Evolutionary conservation across 2,888 invertebrate species (phyloP).

Genomic region (Papilio elwesi): DNA sequence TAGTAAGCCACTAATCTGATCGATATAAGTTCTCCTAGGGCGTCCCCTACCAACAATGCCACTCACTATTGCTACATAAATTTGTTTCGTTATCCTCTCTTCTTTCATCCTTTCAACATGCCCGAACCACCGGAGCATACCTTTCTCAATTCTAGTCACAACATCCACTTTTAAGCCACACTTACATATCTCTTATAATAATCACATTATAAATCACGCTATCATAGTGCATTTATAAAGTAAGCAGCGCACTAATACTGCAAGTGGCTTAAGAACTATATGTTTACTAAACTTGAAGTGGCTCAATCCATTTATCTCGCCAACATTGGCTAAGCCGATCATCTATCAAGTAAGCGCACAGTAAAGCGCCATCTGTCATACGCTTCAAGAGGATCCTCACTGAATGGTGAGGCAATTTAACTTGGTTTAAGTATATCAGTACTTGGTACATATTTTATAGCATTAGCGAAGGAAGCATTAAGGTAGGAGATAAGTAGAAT

Average conservation of each 20-base stretch:
- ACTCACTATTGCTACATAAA: too few relatives aligned
- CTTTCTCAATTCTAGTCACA: too few relatives aligned
- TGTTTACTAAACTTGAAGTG: slow-evolving; percentile 16
- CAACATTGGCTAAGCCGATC: slow-evolving; percentile 36
- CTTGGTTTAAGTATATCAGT: slow-evolving; percentile 6
- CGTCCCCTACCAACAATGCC: too few relatives aligned
- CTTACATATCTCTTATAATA: too few relatives aligned
- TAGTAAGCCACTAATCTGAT: too few relatives aligned
- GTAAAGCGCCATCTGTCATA: slow-evolving; percentile 30
- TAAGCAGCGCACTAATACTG: neutral
- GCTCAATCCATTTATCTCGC: slow-evolving; percentile 33
- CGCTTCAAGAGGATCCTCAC: slow-evolving; percentile 3
- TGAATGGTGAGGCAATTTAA: slow-evolving; percentile 8
- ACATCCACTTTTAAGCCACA: too few relatives aligned
- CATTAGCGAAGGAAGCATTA: neutral
- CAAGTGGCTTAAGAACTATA: slow-evolving; percentile 22
- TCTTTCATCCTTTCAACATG: too few relatives aligned
- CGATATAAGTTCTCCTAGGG: too few relatives aligned
- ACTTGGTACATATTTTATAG: neutral
- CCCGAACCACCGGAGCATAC: too few relatives aligned
- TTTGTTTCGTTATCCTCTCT: too few relatives aligned
- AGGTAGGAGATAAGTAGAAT: too few relatives aligned
- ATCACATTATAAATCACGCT: too few relatives aligned
- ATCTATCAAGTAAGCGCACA: slow-evolving; percentile 29
- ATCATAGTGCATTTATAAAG: neutral